Evolutionary conservation across 2,888 invertebrate genomes (phyloP).

Genomic region (Synanthedon tipuliformis): DNA sequence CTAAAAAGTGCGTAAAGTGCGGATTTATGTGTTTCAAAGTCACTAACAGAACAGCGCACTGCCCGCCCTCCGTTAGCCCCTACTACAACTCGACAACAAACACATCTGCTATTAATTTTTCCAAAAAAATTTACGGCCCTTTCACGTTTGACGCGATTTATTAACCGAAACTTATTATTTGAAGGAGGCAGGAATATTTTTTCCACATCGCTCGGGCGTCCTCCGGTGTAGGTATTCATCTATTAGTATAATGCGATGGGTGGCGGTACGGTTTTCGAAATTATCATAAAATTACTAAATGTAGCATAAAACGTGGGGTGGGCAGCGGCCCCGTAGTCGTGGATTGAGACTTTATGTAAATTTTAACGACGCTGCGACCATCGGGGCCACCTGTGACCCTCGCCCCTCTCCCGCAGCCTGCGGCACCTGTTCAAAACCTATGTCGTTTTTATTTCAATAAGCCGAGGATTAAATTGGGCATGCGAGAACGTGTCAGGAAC

Average conservation of each 20-base stretch:
- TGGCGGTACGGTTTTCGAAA: constrained; percentile 67
- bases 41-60: constrained; percentile 32
- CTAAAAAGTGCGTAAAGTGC: constrained; percentile 48
- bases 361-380: constrained; percentile 71
- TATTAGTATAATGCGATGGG: constrained; percentile 71
- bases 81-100: constrained; percentile 57
- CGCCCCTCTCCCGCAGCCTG: constrained; percentile 17
- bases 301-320: constrained; percentile 69
- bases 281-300: constrained; percentile 72
- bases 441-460: constrained; percentile 71
- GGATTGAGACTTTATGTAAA: constrained; percentile 72
- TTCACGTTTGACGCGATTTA: constrained; percentile 57
- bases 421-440: constrained; percentile 69
- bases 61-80: constrained; percentile 33
- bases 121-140: constrained; percentile 48
- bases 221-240: constrained; percentile 45
- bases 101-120: constrained; percentile 67
- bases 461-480: constrained; percentile 67
- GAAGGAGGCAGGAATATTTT: constrained; percentile 50
- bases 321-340: constrained; percentile 55
- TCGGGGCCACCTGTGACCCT: constrained; percentile 65
- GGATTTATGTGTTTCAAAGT: constrained; percentile 65
- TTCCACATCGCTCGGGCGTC: constrained; percentile 36
- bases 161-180: constrained; percentile 63
- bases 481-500: constrained; percentile 44